Evolutionary conservation across 2,888 invertebrate species (phyloP).

Genomic region (Barypeithes pellucidus): DNA sequence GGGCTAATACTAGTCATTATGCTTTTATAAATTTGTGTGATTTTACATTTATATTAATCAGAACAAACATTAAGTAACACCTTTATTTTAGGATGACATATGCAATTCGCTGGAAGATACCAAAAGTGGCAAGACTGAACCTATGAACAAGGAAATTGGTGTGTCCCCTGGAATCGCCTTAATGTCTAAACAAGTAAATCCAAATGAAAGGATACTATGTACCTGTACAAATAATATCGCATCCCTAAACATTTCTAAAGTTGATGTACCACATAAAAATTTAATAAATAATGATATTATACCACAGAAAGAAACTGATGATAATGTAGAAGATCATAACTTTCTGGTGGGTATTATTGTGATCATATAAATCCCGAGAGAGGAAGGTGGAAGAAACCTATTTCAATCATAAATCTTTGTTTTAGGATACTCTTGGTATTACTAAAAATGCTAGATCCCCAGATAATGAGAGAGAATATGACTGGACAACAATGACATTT

Average conservation of each 20-base stretch:
- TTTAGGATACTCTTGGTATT: slow-evolving; percentile 20
- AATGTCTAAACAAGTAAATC: not conserved
- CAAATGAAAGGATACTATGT: not conserved
- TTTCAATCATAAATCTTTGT: slow-evolving; percentile 1
- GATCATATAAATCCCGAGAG: not conserved
- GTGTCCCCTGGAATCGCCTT: not conserved
- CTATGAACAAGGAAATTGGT: slow-evolving; percentile 2
- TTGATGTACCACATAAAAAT: not conserved
- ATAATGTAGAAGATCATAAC: not conserved
- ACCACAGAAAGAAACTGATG: not conserved
- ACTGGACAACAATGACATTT: slow-evolving; percentile 26
- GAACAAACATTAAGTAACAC: too few relatives aligned
- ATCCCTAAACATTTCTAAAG: not conserved
- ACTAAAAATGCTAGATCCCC: not conserved
- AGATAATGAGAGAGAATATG: not conserved
- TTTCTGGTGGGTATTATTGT: slow-evolving; percentile 14
- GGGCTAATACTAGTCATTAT: too few relatives aligned
- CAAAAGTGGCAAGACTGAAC: not conserved
- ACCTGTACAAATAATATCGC: not conserved
- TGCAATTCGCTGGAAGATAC: slow-evolving; percentile 8
- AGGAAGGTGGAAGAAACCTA: not conserved
- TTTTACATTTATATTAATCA: too few relatives aligned
- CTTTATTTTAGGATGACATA: slow-evolving; percentile 17
- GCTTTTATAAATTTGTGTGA: too few relatives aligned
- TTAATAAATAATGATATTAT: not conserved